Evolutionary conservation across 2,113 vertebrate species (phyloP), one percentile per base, ranked within the genome.

Genomic region (Pygoscelis adeliae): DNA sequence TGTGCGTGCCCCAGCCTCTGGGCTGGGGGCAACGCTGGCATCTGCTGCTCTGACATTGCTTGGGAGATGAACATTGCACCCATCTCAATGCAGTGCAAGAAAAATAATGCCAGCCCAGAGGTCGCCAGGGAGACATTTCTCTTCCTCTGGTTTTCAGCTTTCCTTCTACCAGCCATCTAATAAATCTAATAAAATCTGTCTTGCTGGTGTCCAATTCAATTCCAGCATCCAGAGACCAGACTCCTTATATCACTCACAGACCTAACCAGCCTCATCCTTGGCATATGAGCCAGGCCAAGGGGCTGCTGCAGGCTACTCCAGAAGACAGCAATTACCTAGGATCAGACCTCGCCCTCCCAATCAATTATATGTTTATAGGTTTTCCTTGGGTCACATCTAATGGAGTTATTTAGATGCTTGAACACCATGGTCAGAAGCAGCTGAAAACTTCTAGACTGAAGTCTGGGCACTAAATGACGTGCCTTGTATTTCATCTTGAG

Each of bases 191-290:
- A 94, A 87, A 79, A 86, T 91, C 89, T 77, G 27, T 86, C 95
- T 94, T 96, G 70, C 62, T 96, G 74, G 89, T 95, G 62, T 73
- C 79, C 95, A 93, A 95, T 83, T 86, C 89, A 90, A 94, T 97
- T 91, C 70, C 38, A 73, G 89, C 59, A 77, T 50, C 78, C 87
- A 85, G 74, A 93, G 42, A 79, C 65, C 84, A 94, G 87, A 46
- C 66, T 77, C 65, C 78, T 82, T 70, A 2, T 66, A 94, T 90
- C 91, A 77, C 82, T 95, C 78, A 87, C 47, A 70, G 62, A 73
- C 38, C 70, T 40, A 83, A 85, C 62, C 78, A 66, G 74, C 84
- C 85, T 34, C 16, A 23, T 70, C 87, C 53, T 11, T 62, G 73
- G 61, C 9, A 9, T 7, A 14, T 0, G 9, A 83, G 62, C 49